These are phyloP conservation scores for Opisthograptis luteolata DNA, from an alignment of 2,888 invertebrate species.

Conservation along the genomic window DNA sequence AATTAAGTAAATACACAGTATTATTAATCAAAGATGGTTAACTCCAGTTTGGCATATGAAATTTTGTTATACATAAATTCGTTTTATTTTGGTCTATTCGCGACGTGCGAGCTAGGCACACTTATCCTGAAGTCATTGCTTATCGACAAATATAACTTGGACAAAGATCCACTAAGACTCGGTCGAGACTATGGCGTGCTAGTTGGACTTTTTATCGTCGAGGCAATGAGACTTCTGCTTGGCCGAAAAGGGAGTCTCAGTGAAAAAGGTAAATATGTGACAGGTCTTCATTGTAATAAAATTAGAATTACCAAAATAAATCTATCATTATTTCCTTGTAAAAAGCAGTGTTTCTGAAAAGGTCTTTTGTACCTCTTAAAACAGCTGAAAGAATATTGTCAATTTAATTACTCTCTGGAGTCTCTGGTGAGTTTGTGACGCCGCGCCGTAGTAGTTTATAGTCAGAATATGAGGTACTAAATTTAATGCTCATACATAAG, in stretches of 20 bases:
- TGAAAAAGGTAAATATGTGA: slow-evolving; percentile 88
- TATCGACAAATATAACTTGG: slow-evolving; percentile 82
- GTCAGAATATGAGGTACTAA: too few relatives aligned
- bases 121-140: slow-evolving; percentile 90
- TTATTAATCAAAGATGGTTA: slow-evolving; percentile 80
- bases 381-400: too few relatives aligned
- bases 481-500: too few relatives aligned
- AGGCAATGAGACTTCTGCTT: slow-evolving; percentile 91
- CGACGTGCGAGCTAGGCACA: slow-evolving; percentile 91
- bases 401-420: too few relatives aligned
- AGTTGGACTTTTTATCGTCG: slow-evolving; percentile 90
- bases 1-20: neutral
- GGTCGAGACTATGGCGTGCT: slow-evolving; percentile 92
- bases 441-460: too few relatives aligned
- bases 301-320: too few relatives aligned
- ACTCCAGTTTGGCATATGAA: slow-evolving; percentile 92
- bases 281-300: too few relatives aligned
- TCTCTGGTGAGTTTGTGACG: too few relatives aligned
- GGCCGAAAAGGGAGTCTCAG: slow-evolving; percentile 95
- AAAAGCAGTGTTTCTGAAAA: too few relatives aligned
- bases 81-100: slow-evolving; percentile 94
- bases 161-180: slow-evolving; percentile 88
- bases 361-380: too few relatives aligned
- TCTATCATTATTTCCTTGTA: too few relatives aligned
- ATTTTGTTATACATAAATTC: slow-evolving; percentile 93